Percentiles rank a stretch among this genome's conserved stretches.
These are phyloP conservation scores for Scarus forsteni DNA, from an alignment of 2,797 vertebrate species.

Conservation along the genomic window DNA sequence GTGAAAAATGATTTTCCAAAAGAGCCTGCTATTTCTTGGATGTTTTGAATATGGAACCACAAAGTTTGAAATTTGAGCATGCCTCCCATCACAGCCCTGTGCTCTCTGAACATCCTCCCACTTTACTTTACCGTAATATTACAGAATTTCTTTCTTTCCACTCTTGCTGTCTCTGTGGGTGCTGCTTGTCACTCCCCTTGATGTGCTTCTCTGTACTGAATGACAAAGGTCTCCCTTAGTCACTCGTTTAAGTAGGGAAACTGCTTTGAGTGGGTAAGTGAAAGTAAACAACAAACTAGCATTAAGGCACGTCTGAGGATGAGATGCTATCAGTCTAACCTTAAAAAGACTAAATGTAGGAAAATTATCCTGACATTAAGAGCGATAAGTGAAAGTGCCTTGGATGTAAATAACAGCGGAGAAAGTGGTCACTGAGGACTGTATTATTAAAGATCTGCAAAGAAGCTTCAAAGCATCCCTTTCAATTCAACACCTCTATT, in stretches of 20 bases:
- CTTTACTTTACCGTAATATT: conserved; percentile 2
- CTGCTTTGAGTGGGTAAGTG: background rate
- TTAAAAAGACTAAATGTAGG: conserved; percentile 12
- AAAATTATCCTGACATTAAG: conserved; percentile 30
- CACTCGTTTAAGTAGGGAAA: background rate
- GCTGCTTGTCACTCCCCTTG: conserved; percentile 5
- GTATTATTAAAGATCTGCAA: conserved; percentile 24
- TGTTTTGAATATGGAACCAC: background rate
- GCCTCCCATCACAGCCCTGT: background rate
- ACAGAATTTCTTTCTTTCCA: background rate
- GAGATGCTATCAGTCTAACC: conserved; percentile 21
- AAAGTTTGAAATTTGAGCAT: background rate
- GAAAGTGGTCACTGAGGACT: conserved; percentile 24
- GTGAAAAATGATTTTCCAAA: conserved; percentile 10
- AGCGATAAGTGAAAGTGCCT: conserved; percentile 13
- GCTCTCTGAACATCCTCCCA: background rate
- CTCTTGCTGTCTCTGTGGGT: background rate
- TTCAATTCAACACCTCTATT: conserved; percentile 21
- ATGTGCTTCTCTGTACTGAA: conserved; percentile 3
- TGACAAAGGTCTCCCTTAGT: conserved; percentile 6
- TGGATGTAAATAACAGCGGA: conserved; percentile 19
- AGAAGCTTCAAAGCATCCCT: conserved; percentile 14
- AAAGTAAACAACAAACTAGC: conserved; percentile 11
- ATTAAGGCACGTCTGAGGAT: conserved; percentile 3
- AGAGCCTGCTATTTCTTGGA: conserved; percentile 1